Evolutionary conservation across 1,140 invertebrate genomes (phyloP).

Genomic region (Sycophaga agraensis): DNA sequence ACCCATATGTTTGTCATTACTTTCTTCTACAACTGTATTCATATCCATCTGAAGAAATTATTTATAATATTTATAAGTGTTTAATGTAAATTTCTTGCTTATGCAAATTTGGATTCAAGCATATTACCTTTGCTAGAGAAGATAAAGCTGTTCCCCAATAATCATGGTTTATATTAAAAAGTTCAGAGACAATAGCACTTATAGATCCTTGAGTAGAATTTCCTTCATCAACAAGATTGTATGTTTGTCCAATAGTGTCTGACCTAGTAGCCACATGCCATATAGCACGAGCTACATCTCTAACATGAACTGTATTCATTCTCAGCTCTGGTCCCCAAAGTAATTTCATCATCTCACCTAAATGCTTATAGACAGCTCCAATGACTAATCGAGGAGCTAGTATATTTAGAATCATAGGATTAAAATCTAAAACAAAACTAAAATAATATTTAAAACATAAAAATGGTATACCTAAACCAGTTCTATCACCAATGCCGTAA

Average conservation of each 20-base stretch:
- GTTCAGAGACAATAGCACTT: conserved; percentile 74
- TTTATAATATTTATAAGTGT: no score
- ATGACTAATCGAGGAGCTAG: conserved; percentile 80
- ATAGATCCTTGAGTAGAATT: conserved; percentile 81
- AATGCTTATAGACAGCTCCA: conserved; percentile 84
- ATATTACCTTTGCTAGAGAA: conserved; percentile 71
- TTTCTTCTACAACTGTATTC: conserved; percentile 79
- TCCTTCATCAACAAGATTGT: conserved; percentile 81
- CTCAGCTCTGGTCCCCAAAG: conserved; percentile 82
- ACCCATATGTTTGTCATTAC: conserved; percentile 87
- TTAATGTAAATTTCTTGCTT: no score
- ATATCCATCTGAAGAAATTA: conserved; percentile 65
- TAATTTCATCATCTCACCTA: conserved; percentile 87
- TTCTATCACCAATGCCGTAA: conserved; percentile 82
- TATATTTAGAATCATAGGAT: conserved; percentile 24
- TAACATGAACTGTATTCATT: conserved; percentile 86
- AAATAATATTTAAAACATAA: background rate
- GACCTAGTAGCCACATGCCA: conserved; percentile 66
- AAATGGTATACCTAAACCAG: conserved; percentile 60
- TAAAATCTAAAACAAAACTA: background rate
- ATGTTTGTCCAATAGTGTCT: conserved; percentile 64
- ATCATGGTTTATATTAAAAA: conserved; percentile 85
- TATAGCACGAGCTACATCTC: conserved; percentile 77
- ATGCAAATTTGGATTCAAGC: no score
- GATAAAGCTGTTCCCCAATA: conserved; percentile 81